Evolutionary conservation across 2,113 vertebrate genomes (phyloP).

Genomic region (Saccopteryx leptura): DNA sequence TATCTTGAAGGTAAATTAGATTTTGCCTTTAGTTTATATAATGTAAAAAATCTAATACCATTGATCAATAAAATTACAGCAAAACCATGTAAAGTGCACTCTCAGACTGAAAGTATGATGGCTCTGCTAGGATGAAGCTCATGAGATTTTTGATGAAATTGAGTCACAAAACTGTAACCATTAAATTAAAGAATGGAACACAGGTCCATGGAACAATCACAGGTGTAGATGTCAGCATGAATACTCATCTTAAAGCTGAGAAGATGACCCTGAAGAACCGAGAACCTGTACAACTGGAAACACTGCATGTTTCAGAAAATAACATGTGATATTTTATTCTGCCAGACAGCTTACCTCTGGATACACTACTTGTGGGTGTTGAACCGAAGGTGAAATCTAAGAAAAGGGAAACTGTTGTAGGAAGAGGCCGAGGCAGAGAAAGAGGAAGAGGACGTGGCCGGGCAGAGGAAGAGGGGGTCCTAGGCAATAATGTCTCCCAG

Average conservation of each 20-base stretch:
- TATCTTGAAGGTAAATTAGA: slow-evolving; percentile 26
- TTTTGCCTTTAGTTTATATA: not conserved
- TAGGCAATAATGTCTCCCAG: slow-evolving; percentile 90
- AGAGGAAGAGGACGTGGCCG: slow-evolving; percentile 94
- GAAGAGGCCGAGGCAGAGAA: slow-evolving; percentile 91
- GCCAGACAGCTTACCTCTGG: slow-evolving; percentile 97
- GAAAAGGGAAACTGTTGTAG: slow-evolving; percentile 98
- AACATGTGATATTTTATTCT: slow-evolving; percentile 99
- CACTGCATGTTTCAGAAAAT: slow-evolving; percentile 97
- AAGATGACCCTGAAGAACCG: slow-evolving; percentile 99
- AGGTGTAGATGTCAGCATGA: slow-evolving; percentile 96
- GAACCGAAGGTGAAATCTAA: slow-evolving; percentile 99
- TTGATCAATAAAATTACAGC: slow-evolving; percentile 11
- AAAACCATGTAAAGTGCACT: not conserved
- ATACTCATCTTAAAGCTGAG: slow-evolving; percentile 98
- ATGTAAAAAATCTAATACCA: not conserved
- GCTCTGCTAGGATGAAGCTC: not conserved
- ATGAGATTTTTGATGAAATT: not conserved
- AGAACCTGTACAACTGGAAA: slow-evolving; percentile 97
- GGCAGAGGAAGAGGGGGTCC: slow-evolving; percentile 96
- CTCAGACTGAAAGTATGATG: rapidly evolving
- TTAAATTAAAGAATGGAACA: not conserved
- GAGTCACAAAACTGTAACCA: not conserved
- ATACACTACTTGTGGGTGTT: slow-evolving; percentile 97
- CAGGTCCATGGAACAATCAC: not conserved